Conservation (phyloP, 2,888 invertebrate genomes). For the Nomada hirtipes region DNA sequence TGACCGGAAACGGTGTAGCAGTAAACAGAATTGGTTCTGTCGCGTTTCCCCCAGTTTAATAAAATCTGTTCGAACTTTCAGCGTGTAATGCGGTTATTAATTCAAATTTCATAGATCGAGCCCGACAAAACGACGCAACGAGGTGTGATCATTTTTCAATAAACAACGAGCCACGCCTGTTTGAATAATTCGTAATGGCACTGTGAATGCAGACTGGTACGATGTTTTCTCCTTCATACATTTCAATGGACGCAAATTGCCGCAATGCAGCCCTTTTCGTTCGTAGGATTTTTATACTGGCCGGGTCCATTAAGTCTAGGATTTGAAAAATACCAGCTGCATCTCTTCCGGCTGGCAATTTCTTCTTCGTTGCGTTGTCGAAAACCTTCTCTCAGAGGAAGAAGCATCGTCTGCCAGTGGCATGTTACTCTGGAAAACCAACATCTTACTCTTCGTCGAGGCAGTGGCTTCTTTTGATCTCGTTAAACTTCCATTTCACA, state of each 20-base stretch:
- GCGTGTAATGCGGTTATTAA: conserved; percentile 5
- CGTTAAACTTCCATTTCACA: neutral
- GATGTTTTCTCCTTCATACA: conserved; percentile 36
- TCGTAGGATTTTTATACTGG: conserved; percentile 32
- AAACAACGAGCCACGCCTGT: conserved; percentile 28
- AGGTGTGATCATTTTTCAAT: conserved; percentile 29
- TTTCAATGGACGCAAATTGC: conserved; percentile 52
- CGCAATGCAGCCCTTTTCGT: neutral
- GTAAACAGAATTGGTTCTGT: too few species aligned
- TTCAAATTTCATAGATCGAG: neutral
- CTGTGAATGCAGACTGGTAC: conserved; percentile 28
- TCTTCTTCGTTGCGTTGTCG: conserved; percentile 6
- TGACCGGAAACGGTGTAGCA: too few species aligned
- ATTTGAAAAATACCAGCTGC: conserved; percentile 36
- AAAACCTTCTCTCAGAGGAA: conserved; percentile 21
- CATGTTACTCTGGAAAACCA: neutral
- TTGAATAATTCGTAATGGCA: conserved; percentile 48
- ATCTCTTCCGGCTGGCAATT: conserved; percentile 19
- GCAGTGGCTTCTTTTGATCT: conserved; percentile 43
- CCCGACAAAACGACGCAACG: conserved; percentile 6
- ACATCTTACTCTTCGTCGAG: conserved; percentile 24
- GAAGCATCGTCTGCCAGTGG: neutral
- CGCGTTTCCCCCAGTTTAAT: neutral
- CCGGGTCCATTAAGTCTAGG: conserved; percentile 47
- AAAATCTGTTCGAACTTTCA: neutral